A percentile compares a stretch with the other conserved stretches of the same genome.
Conservation (phyloP, 2,113 vertebrate species). For the Leptodactylus fuscus region DNA sequence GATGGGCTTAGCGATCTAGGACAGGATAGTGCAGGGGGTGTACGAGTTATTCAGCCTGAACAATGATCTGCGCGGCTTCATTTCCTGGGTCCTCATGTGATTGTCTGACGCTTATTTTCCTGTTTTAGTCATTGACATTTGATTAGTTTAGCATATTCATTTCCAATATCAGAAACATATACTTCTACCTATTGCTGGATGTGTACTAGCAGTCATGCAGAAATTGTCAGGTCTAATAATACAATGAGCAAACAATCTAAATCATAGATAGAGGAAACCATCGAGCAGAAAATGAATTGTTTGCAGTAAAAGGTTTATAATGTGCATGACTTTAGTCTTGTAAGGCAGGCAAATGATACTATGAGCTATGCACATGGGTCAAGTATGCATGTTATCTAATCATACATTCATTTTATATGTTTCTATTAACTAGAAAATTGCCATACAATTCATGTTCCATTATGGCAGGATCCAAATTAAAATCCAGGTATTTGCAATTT, state of each 20-base stretch:
- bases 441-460: neutral
- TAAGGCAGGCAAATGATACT: neutral
- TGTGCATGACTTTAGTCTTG: conserved; percentile 28
- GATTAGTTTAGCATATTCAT: conserved; percentile 6
- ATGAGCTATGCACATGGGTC: neutral
- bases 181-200: neutral
- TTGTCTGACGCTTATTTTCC: neutral
- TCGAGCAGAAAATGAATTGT: conserved; percentile 31
- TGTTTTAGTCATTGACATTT: conserved; percentile 3
- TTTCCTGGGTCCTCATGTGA: conserved; percentile 31
- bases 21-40: neutral
- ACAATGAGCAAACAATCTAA: conserved; percentile 27
- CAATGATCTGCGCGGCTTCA: conserved; percentile 8
- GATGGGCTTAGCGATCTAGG: neutral
- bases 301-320: conserved; percentile 31
- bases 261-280: conserved; percentile 10
- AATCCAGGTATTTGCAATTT: neutral
- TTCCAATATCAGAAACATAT: neutral
- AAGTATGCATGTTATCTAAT: neutral
- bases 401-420: neutral
- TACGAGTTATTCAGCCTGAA: neutral
- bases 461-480: neutral
- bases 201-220: conserved; percentile 12
- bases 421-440: neutral
- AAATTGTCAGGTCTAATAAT: conserved; percentile 43